Evolutionary conservation across 2,888 invertebrate species (phyloP).

Genomic region (Anodontia alba): DNA sequence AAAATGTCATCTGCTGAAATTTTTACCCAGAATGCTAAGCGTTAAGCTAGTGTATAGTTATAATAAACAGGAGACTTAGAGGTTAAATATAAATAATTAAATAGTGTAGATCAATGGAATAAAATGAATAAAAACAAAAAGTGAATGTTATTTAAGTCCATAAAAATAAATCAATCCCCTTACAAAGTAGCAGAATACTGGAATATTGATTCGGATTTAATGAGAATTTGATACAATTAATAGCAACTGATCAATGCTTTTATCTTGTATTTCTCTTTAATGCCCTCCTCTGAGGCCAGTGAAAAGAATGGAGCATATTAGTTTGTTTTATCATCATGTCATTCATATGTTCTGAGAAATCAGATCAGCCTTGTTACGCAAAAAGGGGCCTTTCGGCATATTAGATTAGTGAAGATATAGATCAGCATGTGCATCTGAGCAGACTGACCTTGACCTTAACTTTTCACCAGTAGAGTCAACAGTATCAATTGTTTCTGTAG

Average conservation of each 20-base stretch:
- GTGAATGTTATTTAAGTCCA: background rate
- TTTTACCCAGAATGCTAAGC: too few relatives aligned
- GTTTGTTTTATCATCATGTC: background rate
- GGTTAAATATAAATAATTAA: constrained; percentile 12
- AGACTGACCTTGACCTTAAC: too few relatives aligned
- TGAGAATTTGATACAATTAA: constrained; percentile 17
- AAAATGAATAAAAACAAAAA: background rate
- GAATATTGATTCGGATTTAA: background rate
- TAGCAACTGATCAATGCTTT: constrained; percentile 8
- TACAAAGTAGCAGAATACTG: background rate
- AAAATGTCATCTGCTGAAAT: too few relatives aligned
- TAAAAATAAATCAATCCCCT: background rate
- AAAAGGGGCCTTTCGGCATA: too few relatives aligned
- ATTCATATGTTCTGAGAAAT: background rate
- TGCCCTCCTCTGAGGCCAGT: background rate
- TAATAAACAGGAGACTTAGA: too few relatives aligned
- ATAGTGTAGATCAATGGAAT: background rate
- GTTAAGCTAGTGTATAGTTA: too few relatives aligned
- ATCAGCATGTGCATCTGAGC: too few relatives aligned
- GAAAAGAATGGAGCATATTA: constrained; percentile 4
- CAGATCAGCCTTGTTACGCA: too few relatives aligned
- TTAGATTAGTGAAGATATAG: too few relatives aligned
- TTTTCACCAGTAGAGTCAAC: too few relatives aligned
- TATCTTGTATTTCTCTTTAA: background rate
- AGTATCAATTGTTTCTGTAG: too few relatives aligned